Percentiles rank a stretch among this genome's conserved stretches.
phyloP scores from a whole-genome alignment of 2,888 invertebrate species.

The Cerastis leucographa region DNA sequence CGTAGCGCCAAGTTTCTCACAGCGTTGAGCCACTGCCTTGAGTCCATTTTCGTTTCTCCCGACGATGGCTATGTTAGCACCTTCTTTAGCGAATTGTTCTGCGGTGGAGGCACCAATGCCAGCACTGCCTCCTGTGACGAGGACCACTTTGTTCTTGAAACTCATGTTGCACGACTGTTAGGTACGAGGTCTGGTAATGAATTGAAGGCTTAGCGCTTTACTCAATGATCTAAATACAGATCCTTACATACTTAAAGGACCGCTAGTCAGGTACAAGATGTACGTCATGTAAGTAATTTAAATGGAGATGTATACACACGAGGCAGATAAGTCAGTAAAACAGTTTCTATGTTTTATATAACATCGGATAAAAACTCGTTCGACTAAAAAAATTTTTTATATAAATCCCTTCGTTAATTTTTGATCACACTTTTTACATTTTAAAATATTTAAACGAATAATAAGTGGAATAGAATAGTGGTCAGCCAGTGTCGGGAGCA shows the following conservation, averaged over 20 bases:
- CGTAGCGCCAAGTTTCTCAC: conserved; percentile 55
- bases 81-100: conserved; percentile 67
- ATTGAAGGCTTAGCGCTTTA: conserved; percentile 8
- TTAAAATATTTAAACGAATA: too few relatives aligned
- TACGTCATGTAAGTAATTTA: conserved; percentile 15
- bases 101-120: conserved; percentile 73
- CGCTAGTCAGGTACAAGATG: not conserved
- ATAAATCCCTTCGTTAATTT: too few relatives aligned
- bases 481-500: not conserved
- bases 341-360: not conserved
- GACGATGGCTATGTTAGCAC: conserved; percentile 68
- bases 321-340: conserved; percentile 17
- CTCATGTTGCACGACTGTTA: conserved; percentile 60
- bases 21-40: conserved; percentile 57
- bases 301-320: not conserved
- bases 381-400: not conserved
- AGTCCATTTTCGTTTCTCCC: conserved; percentile 70
- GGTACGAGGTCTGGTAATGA: not conserved
- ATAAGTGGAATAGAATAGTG: too few relatives aligned
- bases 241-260: not conserved
- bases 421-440: too few relatives aligned
- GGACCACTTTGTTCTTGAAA: conserved; percentile 71
- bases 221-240: conserved; percentile 15
- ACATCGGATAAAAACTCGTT: not conserved
- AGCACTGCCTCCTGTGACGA: conserved; percentile 73